A percentile compares a stretch with the other conserved stretches of the same genome.
phyloP scores from a whole-genome alignment of 2,888 invertebrate species.

The Eremobia ochroleuca region DNA sequence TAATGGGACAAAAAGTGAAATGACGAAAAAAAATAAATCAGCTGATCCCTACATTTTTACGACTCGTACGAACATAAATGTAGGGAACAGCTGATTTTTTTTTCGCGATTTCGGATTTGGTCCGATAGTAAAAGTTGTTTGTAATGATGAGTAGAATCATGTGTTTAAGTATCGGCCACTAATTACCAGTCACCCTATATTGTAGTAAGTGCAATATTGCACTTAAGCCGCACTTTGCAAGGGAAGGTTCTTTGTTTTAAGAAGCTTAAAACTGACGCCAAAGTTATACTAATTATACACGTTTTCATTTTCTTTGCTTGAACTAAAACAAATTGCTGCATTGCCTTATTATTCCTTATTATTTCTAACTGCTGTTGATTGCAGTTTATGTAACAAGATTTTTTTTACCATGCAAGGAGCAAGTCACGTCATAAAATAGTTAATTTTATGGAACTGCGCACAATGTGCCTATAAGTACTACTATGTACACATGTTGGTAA shows the following conservation, averaged over 20 bases:
- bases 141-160: no score
- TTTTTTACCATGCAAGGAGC: neutral
- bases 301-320: neutral
- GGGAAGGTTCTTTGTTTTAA: neutral
- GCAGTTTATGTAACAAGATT: neutral
- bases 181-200: no score
- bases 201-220: conserved; percentile 1
- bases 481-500: conserved; percentile 26
- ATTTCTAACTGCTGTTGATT: neutral
- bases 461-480: conserved; percentile 1
- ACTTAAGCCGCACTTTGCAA: neutral
- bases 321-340: neutral
- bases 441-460: conserved; percentile 28
- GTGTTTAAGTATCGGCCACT: no score
- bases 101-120: no score
- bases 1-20: no score
- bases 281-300: neutral
- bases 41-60: no score
- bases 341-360: neutral
- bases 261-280: neutral
- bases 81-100: no score
- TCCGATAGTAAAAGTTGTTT: no score
- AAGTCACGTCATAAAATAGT: conserved; percentile 14
- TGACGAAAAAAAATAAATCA: no score
- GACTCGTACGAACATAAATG: no score